Percentiles rank a stretch among this genome's conserved stretches.
phyloP scores from a whole-genome alignment of 1,140 invertebrate species.

The Eufriesea mexicana region DNA sequence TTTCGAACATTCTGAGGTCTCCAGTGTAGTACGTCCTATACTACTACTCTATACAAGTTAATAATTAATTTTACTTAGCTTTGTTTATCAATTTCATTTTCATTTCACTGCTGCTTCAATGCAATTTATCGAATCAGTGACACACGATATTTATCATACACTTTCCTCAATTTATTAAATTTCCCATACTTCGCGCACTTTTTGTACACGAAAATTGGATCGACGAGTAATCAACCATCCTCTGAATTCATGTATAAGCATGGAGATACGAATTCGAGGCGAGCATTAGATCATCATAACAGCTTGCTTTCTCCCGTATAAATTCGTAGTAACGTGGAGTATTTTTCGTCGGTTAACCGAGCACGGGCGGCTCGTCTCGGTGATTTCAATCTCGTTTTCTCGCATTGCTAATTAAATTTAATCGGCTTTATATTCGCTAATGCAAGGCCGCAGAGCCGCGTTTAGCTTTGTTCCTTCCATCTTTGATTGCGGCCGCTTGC shows the following conservation, averaged over 20 bases:
- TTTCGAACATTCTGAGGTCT: too few species aligned
- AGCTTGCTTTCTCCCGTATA: background rate
- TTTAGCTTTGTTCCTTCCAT: conserved; percentile 49
- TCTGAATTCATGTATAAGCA: background rate
- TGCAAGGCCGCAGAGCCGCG: background rate
- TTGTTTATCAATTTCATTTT: background rate
- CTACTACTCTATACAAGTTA: too few species aligned
- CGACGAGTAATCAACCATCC: background rate
- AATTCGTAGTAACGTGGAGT: background rate
- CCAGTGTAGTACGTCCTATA: too few species aligned
- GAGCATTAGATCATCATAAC: background rate
- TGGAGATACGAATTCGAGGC: background rate
- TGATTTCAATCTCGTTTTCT: conserved; percentile 32
- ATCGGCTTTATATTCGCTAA: conserved; percentile 16
- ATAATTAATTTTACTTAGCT: too few species aligned
- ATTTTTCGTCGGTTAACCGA: background rate
- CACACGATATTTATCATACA: background rate
- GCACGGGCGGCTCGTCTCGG: too few species aligned
- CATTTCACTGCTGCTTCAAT: background rate
- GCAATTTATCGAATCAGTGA: background rate
- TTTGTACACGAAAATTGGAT: background rate
- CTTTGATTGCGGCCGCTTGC: conserved; percentile 54
- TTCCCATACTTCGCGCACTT: background rate
- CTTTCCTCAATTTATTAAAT: background rate
- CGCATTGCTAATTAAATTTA: conserved; percentile 47